Percentiles rank a stretch among this genome's conserved stretches.
Conservation (phyloP, 2,888 invertebrate genomes). For the Polymixis flavicincta region DNA sequence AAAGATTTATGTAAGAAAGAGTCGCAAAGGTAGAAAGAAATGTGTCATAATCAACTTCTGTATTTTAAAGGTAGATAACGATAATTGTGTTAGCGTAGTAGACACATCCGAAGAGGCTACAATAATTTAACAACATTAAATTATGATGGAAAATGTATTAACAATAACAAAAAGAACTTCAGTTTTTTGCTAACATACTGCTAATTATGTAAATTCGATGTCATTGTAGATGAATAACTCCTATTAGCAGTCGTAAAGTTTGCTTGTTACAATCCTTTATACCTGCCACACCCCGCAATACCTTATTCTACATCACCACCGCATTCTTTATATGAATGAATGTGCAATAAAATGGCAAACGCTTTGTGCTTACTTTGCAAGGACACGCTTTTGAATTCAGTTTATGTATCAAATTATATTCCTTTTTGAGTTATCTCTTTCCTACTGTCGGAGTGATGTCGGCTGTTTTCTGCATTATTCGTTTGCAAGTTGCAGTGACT, state of each 20-base stretch:
- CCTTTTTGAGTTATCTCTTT: constrained; percentile 61
- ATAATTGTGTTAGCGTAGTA: background rate
- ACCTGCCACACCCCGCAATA: constrained; percentile 47
- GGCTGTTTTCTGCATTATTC: constrained; percentile 36
- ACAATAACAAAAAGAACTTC: background rate
- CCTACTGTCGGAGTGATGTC: constrained; percentile 46
- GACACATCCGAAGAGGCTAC: background rate
- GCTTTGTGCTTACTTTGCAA: constrained; percentile 41
- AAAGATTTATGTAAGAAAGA: constrained; percentile 21
- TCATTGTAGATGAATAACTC: constrained; percentile 35
- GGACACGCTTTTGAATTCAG: constrained; percentile 59
- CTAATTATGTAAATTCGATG: constrained; percentile 33
- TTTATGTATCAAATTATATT: constrained; percentile 61
- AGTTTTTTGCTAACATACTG: background rate
- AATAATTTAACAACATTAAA: background rate
- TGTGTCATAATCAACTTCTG: constrained; percentile 3
- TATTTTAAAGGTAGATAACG: background rate
- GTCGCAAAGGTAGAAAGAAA: background rate
- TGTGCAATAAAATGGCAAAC: constrained; percentile 62
- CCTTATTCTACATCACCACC: constrained; percentile 48
- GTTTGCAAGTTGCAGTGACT: constrained; percentile 19
- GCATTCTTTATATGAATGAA: constrained; percentile 57
- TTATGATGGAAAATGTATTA: background rate
- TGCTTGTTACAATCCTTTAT: constrained; percentile 54
- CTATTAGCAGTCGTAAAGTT: constrained; percentile 34